Evolutionary conservation across 2,113 vertebrate species (phyloP).

Genomic region (Hipposideros armiger): DNA sequence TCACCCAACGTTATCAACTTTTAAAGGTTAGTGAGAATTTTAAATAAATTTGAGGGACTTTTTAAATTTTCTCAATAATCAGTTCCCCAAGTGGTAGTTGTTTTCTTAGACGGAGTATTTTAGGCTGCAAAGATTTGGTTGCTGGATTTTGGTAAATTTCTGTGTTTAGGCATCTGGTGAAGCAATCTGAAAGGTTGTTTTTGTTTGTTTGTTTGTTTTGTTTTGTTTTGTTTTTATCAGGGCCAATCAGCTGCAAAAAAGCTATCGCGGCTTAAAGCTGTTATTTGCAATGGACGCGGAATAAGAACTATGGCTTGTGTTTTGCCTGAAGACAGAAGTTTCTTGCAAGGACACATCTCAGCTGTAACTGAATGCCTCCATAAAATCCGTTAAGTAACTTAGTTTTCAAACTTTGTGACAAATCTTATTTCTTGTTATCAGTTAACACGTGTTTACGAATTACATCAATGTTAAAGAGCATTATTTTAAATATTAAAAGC

Average conservation of each 20-base stretch:
- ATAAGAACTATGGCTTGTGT: neutral
- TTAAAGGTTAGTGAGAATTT: conserved; percentile 19
- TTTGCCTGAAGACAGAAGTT: neutral
- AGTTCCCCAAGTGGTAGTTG: neutral
- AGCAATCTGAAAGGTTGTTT: neutral
- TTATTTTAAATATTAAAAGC: conserved; percentile 18
- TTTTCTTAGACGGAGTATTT: neutral
- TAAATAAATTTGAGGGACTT: neutral
- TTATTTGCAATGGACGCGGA: neutral
- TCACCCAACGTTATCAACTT: neutral
- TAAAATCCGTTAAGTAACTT: neutral
- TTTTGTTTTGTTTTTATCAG: neutral
- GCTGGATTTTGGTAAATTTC: conserved; percentile 7
- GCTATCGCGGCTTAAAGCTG: neutral
- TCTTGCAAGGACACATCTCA: neutral
- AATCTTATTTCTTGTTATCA: neutral
- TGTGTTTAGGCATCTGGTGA: neutral
- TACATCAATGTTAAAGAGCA: neutral
- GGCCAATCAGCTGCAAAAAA: neutral
- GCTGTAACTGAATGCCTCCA: neutral
- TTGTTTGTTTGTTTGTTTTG: neutral
- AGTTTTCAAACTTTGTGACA: neutral
- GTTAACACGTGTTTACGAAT: neutral
- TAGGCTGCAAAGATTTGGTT: neutral
- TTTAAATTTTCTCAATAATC: neutral